Conservation (phyloP, 2,113 vertebrate species). For the Mus pahari region DNA sequence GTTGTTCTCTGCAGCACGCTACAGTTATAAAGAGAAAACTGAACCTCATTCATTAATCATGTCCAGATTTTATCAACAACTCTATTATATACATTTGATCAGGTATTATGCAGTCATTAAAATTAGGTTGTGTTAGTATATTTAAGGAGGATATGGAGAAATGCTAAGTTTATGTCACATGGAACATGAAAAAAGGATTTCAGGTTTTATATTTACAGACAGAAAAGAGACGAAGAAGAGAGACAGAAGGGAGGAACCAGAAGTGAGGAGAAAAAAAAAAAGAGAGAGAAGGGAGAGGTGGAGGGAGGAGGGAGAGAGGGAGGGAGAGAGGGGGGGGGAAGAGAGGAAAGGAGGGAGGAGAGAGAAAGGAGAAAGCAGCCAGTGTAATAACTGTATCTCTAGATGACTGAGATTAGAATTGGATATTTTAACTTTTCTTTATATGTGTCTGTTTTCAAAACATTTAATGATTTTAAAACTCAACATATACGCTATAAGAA, state of each 20-base stretch:
- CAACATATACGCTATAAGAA: slow-evolving; percentile 57
- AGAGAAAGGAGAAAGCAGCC: not conserved
- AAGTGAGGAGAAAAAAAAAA: rapidly evolving
- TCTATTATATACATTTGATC: not conserved
- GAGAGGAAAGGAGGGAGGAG: rapidly evolving
- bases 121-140: slow-evolving; percentile 2
- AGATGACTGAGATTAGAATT: not conserved
- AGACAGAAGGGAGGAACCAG: not conserved
- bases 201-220: not conserved
- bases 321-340: rapidly evolving
- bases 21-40: not conserved
- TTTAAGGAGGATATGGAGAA: not conserved
- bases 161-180: not conserved
- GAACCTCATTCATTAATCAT: not conserved
- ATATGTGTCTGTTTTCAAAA: slow-evolving; percentile 54
- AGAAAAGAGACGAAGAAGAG: not conserved
- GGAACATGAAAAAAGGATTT: not conserved
- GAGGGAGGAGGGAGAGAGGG: rapidly evolving
- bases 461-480: slow-evolving; percentile 63
- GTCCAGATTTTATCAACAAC: slow-evolving; percentile 26
- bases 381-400: not conserved
- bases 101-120: slow-evolving; percentile 48
- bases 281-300: too few species aligned
- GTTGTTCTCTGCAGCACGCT: not conserved
- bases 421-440: slow-evolving; percentile 12